A percentile compares a stretch with the other conserved stretches of the same genome.
Evolutionary conservation across 2,113 vertebrate species (phyloP).

Genomic region (Mohoua ochrocephala): DNA sequence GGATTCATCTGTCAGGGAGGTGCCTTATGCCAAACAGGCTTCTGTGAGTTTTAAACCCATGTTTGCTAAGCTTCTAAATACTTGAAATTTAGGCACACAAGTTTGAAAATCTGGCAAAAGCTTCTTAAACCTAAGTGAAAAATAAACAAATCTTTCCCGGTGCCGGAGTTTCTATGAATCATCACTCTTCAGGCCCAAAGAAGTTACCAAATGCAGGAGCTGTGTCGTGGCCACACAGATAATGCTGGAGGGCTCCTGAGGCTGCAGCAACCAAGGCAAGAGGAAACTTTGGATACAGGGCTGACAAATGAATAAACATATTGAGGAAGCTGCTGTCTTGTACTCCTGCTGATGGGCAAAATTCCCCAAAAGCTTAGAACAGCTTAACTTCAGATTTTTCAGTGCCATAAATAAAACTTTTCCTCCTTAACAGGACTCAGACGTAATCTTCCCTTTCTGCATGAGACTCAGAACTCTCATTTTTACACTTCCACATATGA

Average conservation of each 20-base stretch:
- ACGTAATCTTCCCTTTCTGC: not conserved
- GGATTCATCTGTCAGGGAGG: not conserved
- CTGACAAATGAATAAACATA: not conserved
- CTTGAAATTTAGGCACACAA: not conserved
- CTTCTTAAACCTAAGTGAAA: not conserved
- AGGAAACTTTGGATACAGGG: not conserved
- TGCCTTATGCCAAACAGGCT: not conserved
- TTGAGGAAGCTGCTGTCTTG: not conserved
- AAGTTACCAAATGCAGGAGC: not conserved
- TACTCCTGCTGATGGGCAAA: not conserved
- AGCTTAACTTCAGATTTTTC: not conserved
- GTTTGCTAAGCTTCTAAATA: not conserved
- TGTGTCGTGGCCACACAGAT: not conserved
- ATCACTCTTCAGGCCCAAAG: not conserved
- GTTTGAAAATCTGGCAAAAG: not conserved
- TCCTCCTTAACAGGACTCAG: not conserved
- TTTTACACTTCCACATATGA: not conserved
- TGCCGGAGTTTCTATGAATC: not conserved
- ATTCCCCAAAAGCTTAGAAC: not conserved
- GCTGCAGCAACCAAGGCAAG: not conserved
- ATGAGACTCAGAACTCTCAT: not conserved
- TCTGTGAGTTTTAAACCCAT: not conserved
- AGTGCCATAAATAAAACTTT: not conserved
- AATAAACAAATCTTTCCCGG: not conserved
- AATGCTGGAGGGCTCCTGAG: not conserved